Base-by-base conservation (phyloP, 2,888 invertebrate species). In the Nemapogon koenigi region DNA sequence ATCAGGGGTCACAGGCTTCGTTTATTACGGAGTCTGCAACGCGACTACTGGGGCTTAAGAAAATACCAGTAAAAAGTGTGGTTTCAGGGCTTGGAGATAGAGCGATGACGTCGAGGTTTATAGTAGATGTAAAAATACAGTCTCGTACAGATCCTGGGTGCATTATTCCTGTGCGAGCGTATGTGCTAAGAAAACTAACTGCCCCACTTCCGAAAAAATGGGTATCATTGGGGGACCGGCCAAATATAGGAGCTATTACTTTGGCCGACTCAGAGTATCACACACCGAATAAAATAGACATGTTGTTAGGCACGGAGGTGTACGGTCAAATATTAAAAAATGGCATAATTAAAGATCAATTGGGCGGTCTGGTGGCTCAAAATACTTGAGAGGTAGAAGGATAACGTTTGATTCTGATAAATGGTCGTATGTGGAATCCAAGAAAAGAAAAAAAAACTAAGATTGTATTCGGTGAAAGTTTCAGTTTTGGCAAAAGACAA, bases 111-210 rank as follows among this genome's bases (percentile, higher is more conserved):
- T 40, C 39, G 6, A 43, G 35, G 16, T 43, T 28, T 14, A 31
- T 43, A 16, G 47, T 45, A 6, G 19, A 38, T 33, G 28, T 47
- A 6, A 43, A 43, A 30, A 16, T 45, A 10, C 37, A 38, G 25
- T 46, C 44, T 31, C 35, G 41, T 17, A 38, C 29, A 19, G 29
- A 43, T 38, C 35, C 45, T 10, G 14, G 37, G 7, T 40, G 38
- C 28, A 17, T 28, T n/a, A 16, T 47, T 16, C 30, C 26, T 16
- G 41, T 45, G 13, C 43, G 41, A 35, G 45, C 45, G 17, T 35
- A 45, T 30, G 43, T 43, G 1, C 27, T 45, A 10, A 40, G 28
- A 7, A 39, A 40, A 31, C 38, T 46, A 3, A 46, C 43, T 17
- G 28, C 42, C 3, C 40, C 39, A 28, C 38, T 44, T 7, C 46